Base-by-base conservation (phyloP, 2,797 vertebrate species). In the Craterocephalus amniculus region DNA sequence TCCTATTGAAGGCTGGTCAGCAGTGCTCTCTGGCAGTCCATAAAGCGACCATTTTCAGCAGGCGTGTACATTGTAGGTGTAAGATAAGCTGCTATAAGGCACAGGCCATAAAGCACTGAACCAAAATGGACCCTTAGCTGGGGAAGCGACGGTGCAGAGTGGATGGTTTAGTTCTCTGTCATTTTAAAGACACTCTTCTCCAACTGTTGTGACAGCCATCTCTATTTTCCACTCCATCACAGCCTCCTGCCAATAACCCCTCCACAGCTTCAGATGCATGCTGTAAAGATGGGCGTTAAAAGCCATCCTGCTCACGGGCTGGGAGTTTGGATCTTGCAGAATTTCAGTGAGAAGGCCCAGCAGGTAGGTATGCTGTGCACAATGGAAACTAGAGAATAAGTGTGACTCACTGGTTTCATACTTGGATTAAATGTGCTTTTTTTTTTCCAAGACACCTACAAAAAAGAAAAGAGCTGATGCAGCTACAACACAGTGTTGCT, bases 121-220 rank as follows among this genome's bases (percentile, higher is more conserved):
- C 67, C 76, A 86, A 38, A 82, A 85, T 79, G 80, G 83, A 80
- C 70, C 32, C 67, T 67, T 18, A 63, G 74, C 12, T 14, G 57
- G 2, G 76, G 11, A 18, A 29, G 54, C 58, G 67, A 43, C 0
- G 36, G 38, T 1, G 14, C 55, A 2, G 55, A 20, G 56, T 52
- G 70, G 72, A 22, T 52, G 67, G 35, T 7, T 70, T 43, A 52
- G 67, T 70, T 73, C 65, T 70, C 68, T 61, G 78, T 81, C 80
- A 54, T 85, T 67, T 80, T 75, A 76, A 72, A 83, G 43, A 16
- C 56, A 72, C 70, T 72, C 68, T 48, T 29, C 56, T 2, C 63
- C 79, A 86, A 83, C 74, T 71, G 83, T 70, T 67, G 84, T 74
- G 79, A 87, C 87, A 84, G 77, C 72, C 43, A 52, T 49, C 70